phyloP scores from a whole-genome alignment of 2,113 vertebrate species.

The Guaruba guarouba region DNA sequence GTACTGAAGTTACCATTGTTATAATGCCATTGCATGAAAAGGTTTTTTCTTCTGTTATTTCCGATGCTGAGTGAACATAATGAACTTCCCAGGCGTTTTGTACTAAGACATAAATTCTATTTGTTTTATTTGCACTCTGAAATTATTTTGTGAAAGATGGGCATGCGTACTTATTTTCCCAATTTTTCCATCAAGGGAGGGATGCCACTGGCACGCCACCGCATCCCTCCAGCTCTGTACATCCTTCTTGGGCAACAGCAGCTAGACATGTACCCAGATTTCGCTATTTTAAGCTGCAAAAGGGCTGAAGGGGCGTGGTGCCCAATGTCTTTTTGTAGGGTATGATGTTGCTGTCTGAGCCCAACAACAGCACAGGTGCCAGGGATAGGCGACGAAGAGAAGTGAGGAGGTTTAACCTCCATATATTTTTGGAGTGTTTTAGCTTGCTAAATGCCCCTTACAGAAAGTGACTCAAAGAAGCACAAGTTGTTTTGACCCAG shows the following conservation, averaged over 20 bases:
- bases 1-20: too few species aligned
- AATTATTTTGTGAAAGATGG: neutral
- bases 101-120: accelerated
- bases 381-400: accelerated
- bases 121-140: neutral
- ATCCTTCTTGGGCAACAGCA: accelerated
- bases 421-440: accelerated
- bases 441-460: neutral
- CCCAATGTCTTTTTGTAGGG: accelerated
- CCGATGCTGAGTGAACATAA: accelerated
- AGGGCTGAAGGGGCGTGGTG: neutral
- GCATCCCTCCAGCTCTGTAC: accelerated
- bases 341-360: accelerated
- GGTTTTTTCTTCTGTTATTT: neutral
- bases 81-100: neutral
- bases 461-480: neutral
- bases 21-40: neutral
- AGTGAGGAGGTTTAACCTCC: neutral
- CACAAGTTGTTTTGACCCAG: neutral
- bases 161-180: accelerated
- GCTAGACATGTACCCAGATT: accelerated
- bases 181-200: accelerated
- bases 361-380: neutral
- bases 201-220: accelerated
- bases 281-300: neutral